These are phyloP conservation scores for Parotocinclus haroldoi DNA, from an alignment of 2,797 vertebrate species.

Conservation along the genomic window DNA sequence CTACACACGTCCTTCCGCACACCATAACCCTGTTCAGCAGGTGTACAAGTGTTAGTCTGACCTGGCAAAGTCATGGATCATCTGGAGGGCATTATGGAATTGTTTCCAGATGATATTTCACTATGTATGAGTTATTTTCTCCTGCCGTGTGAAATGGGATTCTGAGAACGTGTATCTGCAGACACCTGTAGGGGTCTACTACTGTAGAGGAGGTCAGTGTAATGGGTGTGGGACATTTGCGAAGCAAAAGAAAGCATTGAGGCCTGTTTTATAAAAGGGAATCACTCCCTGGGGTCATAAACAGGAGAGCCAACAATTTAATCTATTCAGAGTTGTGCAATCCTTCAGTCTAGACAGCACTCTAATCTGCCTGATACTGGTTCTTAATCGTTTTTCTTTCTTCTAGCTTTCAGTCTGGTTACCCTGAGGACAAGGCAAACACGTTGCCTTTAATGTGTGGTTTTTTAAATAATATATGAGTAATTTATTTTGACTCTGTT, in stretches of 20 bases:
- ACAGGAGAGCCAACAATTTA: conserved; percentile 39
- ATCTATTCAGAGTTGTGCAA: conserved; percentile 36
- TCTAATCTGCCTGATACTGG: conserved; percentile 37
- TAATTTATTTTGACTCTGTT: too few relatives aligned
- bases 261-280: conserved; percentile 36
- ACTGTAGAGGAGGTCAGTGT: conserved; percentile 20
- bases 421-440: conserved; percentile 32
- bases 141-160: conserved; percentile 18
- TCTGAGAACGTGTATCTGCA: conserved; percentile 27
- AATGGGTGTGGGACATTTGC: conserved; percentile 22
- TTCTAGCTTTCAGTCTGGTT: conserved; percentile 21
- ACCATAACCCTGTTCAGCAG: conserved; percentile 12
- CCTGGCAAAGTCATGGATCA: conserved; percentile 22
- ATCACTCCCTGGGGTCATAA: conserved; percentile 39
- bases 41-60: conserved; percentile 3
- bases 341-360: conserved; percentile 46
- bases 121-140: conserved; percentile 25
- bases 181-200: conserved; percentile 27
- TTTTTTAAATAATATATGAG: conserved; percentile 3
- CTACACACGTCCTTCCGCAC: conserved; percentile 1
- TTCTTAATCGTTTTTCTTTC: conserved; percentile 31
- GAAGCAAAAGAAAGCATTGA: conserved; percentile 37
- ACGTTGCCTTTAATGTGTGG: conserved; percentile 37
- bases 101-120: conserved; percentile 28
- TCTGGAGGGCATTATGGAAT: conserved; percentile 43